Evolutionary conservation across 2,113 vertebrate genomes (phyloP).

Genomic region (Scomber japonicus): DNA sequence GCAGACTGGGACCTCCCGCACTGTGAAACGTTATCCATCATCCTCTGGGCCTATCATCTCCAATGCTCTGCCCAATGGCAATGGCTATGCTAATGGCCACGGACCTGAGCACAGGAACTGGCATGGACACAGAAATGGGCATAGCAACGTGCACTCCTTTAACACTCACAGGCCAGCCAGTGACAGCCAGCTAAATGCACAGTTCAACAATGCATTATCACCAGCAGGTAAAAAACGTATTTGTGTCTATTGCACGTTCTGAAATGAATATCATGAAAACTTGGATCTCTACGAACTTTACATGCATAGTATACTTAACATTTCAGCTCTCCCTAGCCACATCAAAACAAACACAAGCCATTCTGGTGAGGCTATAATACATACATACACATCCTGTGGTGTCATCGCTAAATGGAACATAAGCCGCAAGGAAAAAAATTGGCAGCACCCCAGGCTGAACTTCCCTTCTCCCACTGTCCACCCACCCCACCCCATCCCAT

Average conservation of each 20-base stretch:
- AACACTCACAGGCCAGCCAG: conserved; percentile 75
- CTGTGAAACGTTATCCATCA: conserved; percentile 90
- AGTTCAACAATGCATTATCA: conserved; percentile 78
- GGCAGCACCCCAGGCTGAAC: conserved; percentile 45
- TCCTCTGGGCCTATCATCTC: conserved; percentile 88
- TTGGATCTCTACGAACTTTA: conserved; percentile 29
- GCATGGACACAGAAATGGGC: conserved; percentile 63
- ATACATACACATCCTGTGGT: conserved; percentile 56
- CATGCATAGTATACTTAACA: conserved; percentile 15
- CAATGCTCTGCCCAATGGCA: conserved; percentile 87
- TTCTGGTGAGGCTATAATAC: conserved; percentile 15
- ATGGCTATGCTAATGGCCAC: conserved; percentile 44
- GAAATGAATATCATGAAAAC: neutral
- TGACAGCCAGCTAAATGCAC: conserved; percentile 62
- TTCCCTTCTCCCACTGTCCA: conserved; percentile 44
- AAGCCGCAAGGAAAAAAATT: conserved; percentile 42
- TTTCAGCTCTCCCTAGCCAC: conserved; percentile 25
- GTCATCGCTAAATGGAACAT: conserved; percentile 62
- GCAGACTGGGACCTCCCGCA: conserved; percentile 87
- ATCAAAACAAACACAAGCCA: conserved; percentile 55
- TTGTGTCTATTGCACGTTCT: neutral
- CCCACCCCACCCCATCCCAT: neutral
- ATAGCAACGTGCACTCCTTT: conserved; percentile 9
- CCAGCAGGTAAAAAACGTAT: conserved; percentile 85
- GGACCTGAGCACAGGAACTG: conserved; percentile 49